Percentiles rank a stretch among this genome's conserved stretches.
Conservation (phyloP, 2,888 invertebrate species). For the Stegana nigrithorax region DNA sequence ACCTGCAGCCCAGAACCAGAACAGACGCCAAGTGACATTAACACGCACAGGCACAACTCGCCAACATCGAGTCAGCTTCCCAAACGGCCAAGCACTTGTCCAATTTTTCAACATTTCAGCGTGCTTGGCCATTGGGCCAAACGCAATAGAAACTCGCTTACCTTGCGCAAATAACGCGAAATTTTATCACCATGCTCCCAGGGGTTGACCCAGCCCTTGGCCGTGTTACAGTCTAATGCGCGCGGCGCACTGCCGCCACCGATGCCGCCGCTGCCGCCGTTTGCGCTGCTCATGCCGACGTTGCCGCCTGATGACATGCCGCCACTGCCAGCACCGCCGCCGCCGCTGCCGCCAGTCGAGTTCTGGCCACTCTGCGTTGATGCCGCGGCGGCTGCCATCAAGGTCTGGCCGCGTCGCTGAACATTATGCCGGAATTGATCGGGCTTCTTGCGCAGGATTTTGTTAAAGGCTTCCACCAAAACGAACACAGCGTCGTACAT, state of each 20-base stretch:
- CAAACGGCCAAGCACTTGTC: too few species aligned
- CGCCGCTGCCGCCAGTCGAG: conserved; percentile 67
- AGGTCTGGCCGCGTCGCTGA: conserved; percentile 76
- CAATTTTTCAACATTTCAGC: too few species aligned
- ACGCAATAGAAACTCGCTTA: conserved; percentile 48
- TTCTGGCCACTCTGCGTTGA: conserved; percentile 36
- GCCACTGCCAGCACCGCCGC: conserved; percentile 68
- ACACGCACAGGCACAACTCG: too few species aligned
- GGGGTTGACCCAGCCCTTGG: conserved; percentile 85
- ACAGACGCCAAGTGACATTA: too few species aligned
- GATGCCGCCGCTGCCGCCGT: conserved; percentile 36
- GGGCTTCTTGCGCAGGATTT: conserved; percentile 86
- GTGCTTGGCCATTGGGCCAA: too few species aligned
- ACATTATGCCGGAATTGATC: conserved; percentile 83
- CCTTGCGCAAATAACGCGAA: conserved; percentile 81
- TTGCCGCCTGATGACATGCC: conserved; percentile 33
- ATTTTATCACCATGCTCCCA: conserved; percentile 95
- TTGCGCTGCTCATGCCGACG: conserved; percentile 20
- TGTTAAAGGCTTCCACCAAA: conserved; percentile 89
- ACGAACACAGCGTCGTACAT: conserved; percentile 97
- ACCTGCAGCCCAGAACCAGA: conserved; percentile 73
- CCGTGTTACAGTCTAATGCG: conserved; percentile 86
- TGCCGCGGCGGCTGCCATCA: conserved; percentile 59
- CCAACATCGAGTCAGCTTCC: too few species aligned
- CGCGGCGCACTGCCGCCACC: conserved; percentile 69